Evolutionary conservation across 2,888 invertebrate genomes (phyloP).

Genomic region (Eilema griseolum): DNA sequence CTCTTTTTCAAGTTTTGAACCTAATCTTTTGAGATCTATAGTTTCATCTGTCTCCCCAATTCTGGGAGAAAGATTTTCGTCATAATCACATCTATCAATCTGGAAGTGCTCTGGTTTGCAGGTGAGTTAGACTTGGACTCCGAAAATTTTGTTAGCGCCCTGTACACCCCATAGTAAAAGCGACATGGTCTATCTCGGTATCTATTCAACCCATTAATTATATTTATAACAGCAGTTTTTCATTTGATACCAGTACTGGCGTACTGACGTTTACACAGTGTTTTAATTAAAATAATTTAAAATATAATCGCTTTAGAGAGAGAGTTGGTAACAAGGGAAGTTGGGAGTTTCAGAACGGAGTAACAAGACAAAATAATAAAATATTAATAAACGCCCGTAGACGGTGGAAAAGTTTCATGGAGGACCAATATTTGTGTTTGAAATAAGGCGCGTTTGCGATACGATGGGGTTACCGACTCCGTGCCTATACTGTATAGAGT

Average conservation of each 20-base stretch:
- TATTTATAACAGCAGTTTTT: conserved; percentile 49
- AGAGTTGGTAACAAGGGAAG: conserved; percentile 83
- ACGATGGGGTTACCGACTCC: conserved; percentile 72
- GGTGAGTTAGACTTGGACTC: too few species aligned
- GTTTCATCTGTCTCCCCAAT: neutral
- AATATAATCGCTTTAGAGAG: conserved; percentile 86
- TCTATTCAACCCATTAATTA: conserved; percentile 21
- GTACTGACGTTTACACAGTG: conserved; percentile 78
- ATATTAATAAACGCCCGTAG: conserved; percentile 86
- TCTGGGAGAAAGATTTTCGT: too few species aligned
- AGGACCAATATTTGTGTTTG: conserved; percentile 85
- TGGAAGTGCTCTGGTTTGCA: neutral
- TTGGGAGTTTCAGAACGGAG: conserved; percentile 79
- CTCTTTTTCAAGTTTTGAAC: neutral
- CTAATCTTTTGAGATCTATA: neutral
- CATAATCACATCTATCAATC: neutral
- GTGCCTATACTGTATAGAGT: conserved; percentile 59
- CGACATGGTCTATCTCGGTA: conserved; percentile 9
- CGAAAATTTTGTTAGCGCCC: too few species aligned
- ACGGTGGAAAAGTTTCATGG: conserved; percentile 83
- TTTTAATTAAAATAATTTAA: conserved; percentile 87
- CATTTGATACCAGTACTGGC: conserved; percentile 63
- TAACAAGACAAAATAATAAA: conserved; percentile 87
- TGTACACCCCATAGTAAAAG: neutral
- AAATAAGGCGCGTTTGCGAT: conserved; percentile 82